These are phyloP conservation scores for Rhynchotus rufescens DNA, from an alignment of 2,797 vertebrate genomes.

Conservation along the genomic window DNA sequence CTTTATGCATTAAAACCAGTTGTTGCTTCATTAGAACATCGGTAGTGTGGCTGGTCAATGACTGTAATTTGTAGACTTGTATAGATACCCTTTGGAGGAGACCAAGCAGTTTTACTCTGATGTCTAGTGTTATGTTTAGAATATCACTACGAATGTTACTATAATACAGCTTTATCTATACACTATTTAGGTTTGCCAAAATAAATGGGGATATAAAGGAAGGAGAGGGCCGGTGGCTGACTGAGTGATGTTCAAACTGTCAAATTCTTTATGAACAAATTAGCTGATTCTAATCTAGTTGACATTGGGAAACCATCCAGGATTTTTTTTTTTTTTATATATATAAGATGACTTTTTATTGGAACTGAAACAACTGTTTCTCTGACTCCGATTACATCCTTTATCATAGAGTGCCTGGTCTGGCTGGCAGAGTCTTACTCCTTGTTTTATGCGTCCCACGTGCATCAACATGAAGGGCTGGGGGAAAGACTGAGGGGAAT, in stretches of 20 bases:
- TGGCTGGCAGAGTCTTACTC: neutral
- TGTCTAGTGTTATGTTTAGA: slow-evolving; percentile 46
- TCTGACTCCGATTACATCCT: slow-evolving; percentile 41
- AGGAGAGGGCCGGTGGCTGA: slow-evolving; percentile 44
- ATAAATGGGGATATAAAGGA: slow-evolving; percentile 43
- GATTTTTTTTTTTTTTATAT: neutral
- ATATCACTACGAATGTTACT: neutral
- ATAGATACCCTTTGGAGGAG: neutral
- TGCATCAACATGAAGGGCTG: neutral
- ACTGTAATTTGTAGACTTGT: neutral
- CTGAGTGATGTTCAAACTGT: slow-evolving; percentile 60
- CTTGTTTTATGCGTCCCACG: neutral
- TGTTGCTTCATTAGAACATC: slow-evolving; percentile 63
- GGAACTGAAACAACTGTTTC: slow-evolving; percentile 48
- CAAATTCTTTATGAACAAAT: slow-evolving; percentile 71
- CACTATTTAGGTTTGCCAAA: slow-evolving; percentile 38
- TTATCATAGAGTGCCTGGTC: neutral
- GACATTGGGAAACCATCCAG: slow-evolving; percentile 66
- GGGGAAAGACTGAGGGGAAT: neutral
- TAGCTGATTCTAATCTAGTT: slow-evolving; percentile 72
- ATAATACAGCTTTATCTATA: slow-evolving; percentile 26
- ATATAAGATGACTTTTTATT: slow-evolving; percentile 58
- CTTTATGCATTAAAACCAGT: slow-evolving; percentile 22
- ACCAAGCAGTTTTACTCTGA: slow-evolving; percentile 15
- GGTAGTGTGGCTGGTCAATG: slow-evolving; percentile 44